Evolutionary conservation across 2,797 vertebrate genomes (phyloP), one percentile per base, ranked within the genome.

Genomic region (Linurgus olivaceus): DNA sequence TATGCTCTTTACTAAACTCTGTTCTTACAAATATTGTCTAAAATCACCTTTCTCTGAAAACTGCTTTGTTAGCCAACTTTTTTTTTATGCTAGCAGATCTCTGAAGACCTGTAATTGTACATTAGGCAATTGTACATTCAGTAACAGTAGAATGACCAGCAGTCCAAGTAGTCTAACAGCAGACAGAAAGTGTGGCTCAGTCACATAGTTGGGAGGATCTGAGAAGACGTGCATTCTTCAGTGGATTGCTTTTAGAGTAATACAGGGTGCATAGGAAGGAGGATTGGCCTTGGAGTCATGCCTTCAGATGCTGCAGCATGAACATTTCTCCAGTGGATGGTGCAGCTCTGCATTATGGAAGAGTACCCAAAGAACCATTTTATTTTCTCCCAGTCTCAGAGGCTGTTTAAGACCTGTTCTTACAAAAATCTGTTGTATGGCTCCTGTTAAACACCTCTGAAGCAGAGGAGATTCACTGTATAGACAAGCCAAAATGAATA

Each of bases 121-220:
- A 25, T 45, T 79, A 11, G 61, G 14, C 58, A 76, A 8, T 52
- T 91, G 11, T 73, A 9, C 31, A 25, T 45, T 79, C 13, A 63
- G 14, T 62, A 79, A 8, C 11, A 62, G 13, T 13, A 72, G 62
- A 65, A 72, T 61, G 50, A 52, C 25, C 74, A 57, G 15, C 8
- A 52, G 40, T 58, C 31, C 52, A 71, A 20, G 14, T n/a, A 35
- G 47, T 61, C 29, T 65, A 58, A 15, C 19, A 62, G 38, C 0
- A 0, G 1, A 51, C 33, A 79, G 37, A 67, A 77, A 44, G 3
- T 1, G 1, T 18, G 8, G 42, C 44, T 73, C 40, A 17, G 0
- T 58, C 9, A 55, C 10, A 4, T n/a, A 26, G 26, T 20, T 71
- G 28, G 0, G 3, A 80, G 61, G 45, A 37, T 54, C 73, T 84